phyloP scores from a whole-genome alignment of 2,113 vertebrate genomes.

The Acrocephalus kingi region DNA sequence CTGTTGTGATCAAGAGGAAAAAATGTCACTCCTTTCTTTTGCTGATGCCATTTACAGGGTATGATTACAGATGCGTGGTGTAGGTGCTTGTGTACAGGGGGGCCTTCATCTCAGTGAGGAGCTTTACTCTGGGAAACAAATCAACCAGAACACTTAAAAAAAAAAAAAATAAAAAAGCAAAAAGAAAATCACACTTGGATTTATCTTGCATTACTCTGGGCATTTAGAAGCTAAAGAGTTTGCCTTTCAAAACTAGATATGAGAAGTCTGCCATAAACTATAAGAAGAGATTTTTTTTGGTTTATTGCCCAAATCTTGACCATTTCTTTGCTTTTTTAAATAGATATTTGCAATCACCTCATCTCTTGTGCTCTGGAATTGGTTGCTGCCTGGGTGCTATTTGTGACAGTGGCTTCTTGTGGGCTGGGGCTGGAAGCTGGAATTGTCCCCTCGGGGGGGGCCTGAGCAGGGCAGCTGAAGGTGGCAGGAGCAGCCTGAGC shows the following conservation, averaged over 20 bases:
- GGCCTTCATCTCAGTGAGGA: background rate
- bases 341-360: background rate
- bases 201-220: background rate
- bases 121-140: background rate
- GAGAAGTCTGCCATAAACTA: background rate
- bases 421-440: background rate
- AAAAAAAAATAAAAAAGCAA: no score
- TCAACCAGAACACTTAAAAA: background rate
- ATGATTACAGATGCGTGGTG: constrained; percentile 61
- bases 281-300: background rate
- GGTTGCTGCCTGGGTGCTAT: background rate
- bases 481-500: background rate
- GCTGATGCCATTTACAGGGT: constrained; percentile 67
- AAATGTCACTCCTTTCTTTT: constrained; percentile 74
- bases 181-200: background rate
- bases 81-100: constrained; percentile 46
- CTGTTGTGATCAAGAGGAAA: constrained; percentile 74
- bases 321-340: background rate
- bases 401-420: background rate
- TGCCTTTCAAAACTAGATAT: background rate
- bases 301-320: background rate
- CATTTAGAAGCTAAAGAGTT: background rate
- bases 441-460: background rate
- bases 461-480: background rate
- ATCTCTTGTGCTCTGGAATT: background rate